Conservation (phyloP, 2,797 vertebrate genomes). For the Fundulus diaphanus region DNA sequence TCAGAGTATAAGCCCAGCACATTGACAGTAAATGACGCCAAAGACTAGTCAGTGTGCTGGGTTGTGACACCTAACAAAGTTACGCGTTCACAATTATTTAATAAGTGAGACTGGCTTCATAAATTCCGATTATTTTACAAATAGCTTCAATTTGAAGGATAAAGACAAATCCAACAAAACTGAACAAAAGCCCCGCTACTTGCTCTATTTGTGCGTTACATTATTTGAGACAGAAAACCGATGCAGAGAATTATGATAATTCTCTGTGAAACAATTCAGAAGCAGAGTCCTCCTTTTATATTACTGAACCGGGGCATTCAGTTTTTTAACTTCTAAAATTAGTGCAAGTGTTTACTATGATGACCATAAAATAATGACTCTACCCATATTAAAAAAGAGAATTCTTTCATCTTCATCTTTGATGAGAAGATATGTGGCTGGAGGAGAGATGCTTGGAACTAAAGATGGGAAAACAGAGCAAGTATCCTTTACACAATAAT, state of each 20-base stretch:
- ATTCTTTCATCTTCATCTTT: conserved; percentile 33
- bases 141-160: background rate
- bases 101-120: background rate
- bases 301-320: no score
- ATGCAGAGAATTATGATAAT: background rate
- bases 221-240: background rate
- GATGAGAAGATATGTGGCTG: conserved; percentile 37
- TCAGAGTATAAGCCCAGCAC: background rate
- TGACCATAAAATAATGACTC: conserved; percentile 8
- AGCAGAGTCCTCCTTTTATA: background rate
- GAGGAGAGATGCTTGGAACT: conserved; percentile 19
- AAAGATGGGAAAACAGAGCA: conserved; percentile 28
- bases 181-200: background rate
- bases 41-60: background rate
- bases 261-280: background rate
- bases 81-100: background rate
- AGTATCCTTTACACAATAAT: conserved; percentile 55
- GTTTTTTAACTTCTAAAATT: conserved; percentile 9
- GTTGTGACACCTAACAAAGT: background rate
- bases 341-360: background rate
- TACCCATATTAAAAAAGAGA: conserved; percentile 19
- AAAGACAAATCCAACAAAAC: background rate
- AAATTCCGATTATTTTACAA: background rate
- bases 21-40: background rate
- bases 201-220: background rate